Base-by-base conservation (phyloP, 2,797 vertebrate genomes). In the Spinibarbus caldwelli region DNA sequence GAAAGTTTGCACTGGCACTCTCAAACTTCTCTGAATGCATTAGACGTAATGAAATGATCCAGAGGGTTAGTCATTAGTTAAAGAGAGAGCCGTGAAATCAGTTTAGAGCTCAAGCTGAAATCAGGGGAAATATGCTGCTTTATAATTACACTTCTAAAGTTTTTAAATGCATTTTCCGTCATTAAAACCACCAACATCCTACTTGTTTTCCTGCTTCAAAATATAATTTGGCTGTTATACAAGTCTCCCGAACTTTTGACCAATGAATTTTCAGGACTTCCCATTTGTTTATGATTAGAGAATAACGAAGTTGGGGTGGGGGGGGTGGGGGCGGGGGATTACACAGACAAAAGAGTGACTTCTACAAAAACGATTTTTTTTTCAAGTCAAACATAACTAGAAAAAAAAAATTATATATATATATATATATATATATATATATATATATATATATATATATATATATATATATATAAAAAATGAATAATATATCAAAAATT, bases 41-140 rank as follows among this genome's bases (percentile, higher is more conserved):
- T 43, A 54, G 45, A 31, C 17, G 26, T 70, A 87, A 87, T 84
- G 49, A 57, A 84, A 71, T 47, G 31, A 67, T 82, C 45, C 67
- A 31, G 75, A 86, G 68, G 70, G 10, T 66, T 64, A 34, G 36
- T 67, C 49, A 59, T 82, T 76, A 54, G 41, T 49, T 49, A 49
- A 72, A 78, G 36, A 72, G 19, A 23, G 36, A 57, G 66, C 76
- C 38, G 31, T 73, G 11, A 41, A 67, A 79, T 52, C 36, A 26
- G 41, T 17, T 70, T 31, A 68, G 43, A 23, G 21, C 41, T 31
- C 66, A 11, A 26, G 75, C 54, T 31, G 59, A 83, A 71, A 80
- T 76, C 45, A 26, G 68, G 26, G 75, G 67, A 43, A 77, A 77
- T 77, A 77, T 77, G 34, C 75, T 73, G 68, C 7, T 68, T 75